Percentiles rank a stretch among this genome's conserved stretches.
These are phyloP conservation scores for Tylochromis polylepis DNA, from an alignment of 2,113 vertebrate species.

Conservation along the genomic window DNA sequence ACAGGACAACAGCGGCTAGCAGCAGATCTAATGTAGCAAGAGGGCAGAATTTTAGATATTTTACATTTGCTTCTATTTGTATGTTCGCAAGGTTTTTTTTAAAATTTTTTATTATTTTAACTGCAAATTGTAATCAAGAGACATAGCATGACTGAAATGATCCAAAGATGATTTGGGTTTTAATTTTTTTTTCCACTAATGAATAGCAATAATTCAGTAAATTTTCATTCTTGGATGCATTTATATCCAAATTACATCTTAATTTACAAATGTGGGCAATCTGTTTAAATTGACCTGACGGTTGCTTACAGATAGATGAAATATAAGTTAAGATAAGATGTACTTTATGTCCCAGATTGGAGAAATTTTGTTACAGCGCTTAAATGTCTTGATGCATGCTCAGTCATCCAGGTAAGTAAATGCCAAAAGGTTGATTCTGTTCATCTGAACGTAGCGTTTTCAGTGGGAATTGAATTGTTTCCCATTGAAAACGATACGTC, in stretches of 20 bases:
- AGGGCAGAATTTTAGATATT: not conserved
- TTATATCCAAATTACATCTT: too few relatives aligned
- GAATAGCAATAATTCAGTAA: too few relatives aligned
- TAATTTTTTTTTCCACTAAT: too few relatives aligned
- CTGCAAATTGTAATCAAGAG: not conserved
- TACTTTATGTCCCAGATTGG: not conserved
- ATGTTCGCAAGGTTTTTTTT: not conserved
- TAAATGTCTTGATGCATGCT: too few relatives aligned
- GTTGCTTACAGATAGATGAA: not conserved
- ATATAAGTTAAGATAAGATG: not conserved
- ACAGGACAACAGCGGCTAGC: not conserved
- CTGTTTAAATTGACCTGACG: not conserved
- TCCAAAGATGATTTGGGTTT: not conserved
- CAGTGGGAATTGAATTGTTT: too few relatives aligned
- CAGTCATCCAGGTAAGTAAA: too few relatives aligned
- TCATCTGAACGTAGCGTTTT: too few relatives aligned
- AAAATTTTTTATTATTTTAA: not conserved
- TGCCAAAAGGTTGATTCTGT: too few relatives aligned
- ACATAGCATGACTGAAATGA: not conserved
- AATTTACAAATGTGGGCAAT: not conserved
- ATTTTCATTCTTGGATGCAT: too few relatives aligned
- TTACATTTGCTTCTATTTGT: not conserved
- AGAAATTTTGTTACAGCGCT: not conserved
- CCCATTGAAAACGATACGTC: too few relatives aligned
- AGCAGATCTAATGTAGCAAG: not conserved